phyloP scores from a whole-genome alignment of 2,888 invertebrate species.

The Eupithecia tripunctaria region DNA sequence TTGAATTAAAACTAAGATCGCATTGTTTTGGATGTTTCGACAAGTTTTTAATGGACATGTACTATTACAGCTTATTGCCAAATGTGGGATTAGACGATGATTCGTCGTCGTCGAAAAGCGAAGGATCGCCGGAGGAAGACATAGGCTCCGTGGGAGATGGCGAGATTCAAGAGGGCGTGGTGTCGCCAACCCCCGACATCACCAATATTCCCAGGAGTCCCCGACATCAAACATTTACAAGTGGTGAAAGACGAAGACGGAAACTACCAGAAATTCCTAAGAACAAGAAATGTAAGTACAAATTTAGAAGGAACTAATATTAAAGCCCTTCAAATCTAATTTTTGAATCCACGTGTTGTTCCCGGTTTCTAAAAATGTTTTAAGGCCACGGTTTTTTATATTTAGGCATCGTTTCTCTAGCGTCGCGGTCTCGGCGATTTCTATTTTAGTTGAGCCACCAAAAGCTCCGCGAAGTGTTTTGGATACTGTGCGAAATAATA shows the following conservation, averaged over 20 bases:
- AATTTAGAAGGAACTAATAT: not conserved
- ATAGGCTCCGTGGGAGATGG: constrained; percentile 84
- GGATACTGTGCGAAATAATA: constrained; percentile 1
- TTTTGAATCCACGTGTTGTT: not conserved
- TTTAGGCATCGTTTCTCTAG: constrained; percentile 8
- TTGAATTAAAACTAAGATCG: not conserved
- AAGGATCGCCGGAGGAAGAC: constrained; percentile 87
- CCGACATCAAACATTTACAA: constrained; percentile 70
- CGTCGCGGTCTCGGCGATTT: constrained; percentile 44
- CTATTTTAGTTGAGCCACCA: not conserved
- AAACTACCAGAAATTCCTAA: constrained; percentile 96
- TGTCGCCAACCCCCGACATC: constrained; percentile 62
- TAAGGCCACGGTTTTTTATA: not conserved
- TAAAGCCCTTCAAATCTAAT: not conserved
- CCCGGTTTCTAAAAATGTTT: not conserved
- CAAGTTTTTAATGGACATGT: constrained; percentile 17
- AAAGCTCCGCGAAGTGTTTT: constrained; percentile 11
- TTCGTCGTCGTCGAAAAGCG: constrained; percentile 91
- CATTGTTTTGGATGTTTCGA: constrained; percentile 1
- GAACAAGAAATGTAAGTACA: constrained; percentile 91
- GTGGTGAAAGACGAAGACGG: constrained; percentile 88
- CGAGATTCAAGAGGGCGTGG: constrained; percentile 65
- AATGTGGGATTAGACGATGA: constrained; percentile 92
- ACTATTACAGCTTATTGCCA: constrained; percentile 89
- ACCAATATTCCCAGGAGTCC: constrained; percentile 68